Base-by-base conservation (phyloP, 92 coral and sea anemone genomes). In the Muricea muricata region DNA sequence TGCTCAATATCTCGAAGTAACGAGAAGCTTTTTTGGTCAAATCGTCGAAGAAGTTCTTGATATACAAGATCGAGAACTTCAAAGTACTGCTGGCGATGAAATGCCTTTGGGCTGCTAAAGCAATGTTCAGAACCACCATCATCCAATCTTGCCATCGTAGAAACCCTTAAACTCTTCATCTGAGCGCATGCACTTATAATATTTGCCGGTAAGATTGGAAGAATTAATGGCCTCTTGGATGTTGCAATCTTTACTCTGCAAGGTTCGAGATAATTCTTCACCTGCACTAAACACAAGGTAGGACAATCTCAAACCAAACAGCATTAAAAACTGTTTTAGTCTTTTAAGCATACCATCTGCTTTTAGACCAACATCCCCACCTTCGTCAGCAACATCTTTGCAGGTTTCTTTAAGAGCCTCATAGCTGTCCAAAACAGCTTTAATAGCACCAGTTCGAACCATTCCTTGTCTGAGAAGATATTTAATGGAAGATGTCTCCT, bases 41-140 rank as follows among this genome's bases (percentile, higher is more conserved):
- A 85, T 73, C 87, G 78, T 76, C 76, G 80, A 74, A 87, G 81
- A 75, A 78, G 81, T 83, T 63, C 88, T 84, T 86, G 80, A 57
- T 75, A 78, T 67, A 83, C 31, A 72, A 82, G 83, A 81, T n/a
- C n/a, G n/a, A n/a, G n/a, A n/a, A n/a, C n/a, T n/a, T n/a, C n/a
- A n/a, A n/a, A n/a, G n/a, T n/a, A n/a, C n/a, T n/a, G n/a, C n/a
- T n/a, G n/a, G n/a, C n/a, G n/a, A n/a, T n/a, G n/a, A n/a, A n/a
- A n/a, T n/a, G n/a, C n/a, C n/a, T n/a, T n/a, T n/a, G n/a, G n/a
- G n/a, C n/a, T n/a, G n/a, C n/a, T n/a, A n/a, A n/a, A n/a, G n/a
- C n/a, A n/a, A n/a, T n/a, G n/a, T n/a, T n/a, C n/a, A n/a, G n/a
- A 63, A 24, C 72, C 65, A 73, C 81, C 78, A 24, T 78, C 85